Percentiles rank a stretch among this genome's conserved stretches.
These are phyloP conservation scores for Trichechus manatus DNA, from an alignment of 2,113 vertebrate species.

Conservation along the genomic window DNA sequence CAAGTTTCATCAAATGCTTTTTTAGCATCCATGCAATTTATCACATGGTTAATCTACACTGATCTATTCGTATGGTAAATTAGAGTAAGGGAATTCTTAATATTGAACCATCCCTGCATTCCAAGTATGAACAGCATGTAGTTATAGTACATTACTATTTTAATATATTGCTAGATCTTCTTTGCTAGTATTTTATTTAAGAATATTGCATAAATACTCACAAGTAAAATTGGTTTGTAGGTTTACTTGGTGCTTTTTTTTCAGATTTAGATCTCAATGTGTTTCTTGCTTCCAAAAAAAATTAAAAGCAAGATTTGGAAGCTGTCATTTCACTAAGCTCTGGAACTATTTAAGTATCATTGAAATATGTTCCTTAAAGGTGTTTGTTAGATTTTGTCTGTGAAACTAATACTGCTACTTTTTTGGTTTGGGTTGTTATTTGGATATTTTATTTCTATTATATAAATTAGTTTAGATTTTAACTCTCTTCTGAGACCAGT, in stretches of 20 bases:
- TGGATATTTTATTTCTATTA: conserved; percentile 27
- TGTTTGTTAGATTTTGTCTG: not conserved
- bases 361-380: not conserved
- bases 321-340: not conserved
- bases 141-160: not conserved
- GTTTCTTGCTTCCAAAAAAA: not conserved
- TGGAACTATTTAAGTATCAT: not conserved
- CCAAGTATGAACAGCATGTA: not conserved
- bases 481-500: not conserved
- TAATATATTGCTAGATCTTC: not conserved
- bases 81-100: conserved; percentile 1
- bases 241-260: not conserved
- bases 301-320: not conserved
- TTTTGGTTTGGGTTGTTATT: not conserved
- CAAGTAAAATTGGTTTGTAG: not conserved
- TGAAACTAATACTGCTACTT: conserved; percentile 3
- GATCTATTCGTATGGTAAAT: not conserved
- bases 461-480: not conserved
- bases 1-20: too few relatives aligned
- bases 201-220: conserved; percentile 5
- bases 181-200: conserved; percentile 24
- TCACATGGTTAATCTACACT: not conserved
- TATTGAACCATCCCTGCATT: conserved; percentile 23
- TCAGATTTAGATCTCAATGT: not conserved
- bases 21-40: not conserved